A percentile compares a stretch with the other conserved stretches of the same genome.
These are phyloP conservation scores for Cygnus olor DNA, from an alignment of 2,797 vertebrate species.

Conservation along the genomic window DNA sequence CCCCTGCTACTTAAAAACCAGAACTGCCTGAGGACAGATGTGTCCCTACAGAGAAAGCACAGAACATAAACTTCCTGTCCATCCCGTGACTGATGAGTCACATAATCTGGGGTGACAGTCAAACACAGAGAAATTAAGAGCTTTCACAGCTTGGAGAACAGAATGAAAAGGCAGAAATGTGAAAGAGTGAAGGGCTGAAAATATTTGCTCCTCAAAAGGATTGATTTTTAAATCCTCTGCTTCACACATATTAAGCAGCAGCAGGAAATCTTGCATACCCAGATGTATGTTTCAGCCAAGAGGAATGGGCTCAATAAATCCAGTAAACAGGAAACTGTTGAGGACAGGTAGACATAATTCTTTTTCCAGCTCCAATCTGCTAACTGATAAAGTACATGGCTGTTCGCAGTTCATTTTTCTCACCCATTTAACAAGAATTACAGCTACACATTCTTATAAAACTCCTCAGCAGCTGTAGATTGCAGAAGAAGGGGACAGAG, in stretches of 20 bases:
- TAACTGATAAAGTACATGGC: background rate
- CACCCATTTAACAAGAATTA: background rate
- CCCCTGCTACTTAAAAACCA: slow-evolving; percentile 46
- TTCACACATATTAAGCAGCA: background rate
- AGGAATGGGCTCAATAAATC: background rate
- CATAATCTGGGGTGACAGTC: background rate
- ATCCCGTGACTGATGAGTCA: background rate
- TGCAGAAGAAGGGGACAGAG: background rate
- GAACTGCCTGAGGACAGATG: slow-evolving; percentile 34
- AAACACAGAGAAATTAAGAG: slow-evolving; percentile 19
- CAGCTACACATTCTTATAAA: background rate
- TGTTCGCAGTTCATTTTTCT: background rate
- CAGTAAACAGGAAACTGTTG: background rate
- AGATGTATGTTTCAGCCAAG: background rate
- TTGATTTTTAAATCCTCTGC: background rate
- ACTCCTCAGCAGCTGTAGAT: background rate
- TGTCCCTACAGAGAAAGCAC: slow-evolving; percentile 10
- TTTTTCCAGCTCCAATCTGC: background rate
- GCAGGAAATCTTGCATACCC: background rate
- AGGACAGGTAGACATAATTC: background rate
- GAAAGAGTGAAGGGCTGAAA: background rate
- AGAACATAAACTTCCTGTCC: background rate
- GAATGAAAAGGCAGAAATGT: background rate
- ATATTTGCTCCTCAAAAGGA: background rate
- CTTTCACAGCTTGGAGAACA: background rate